These are phyloP conservation scores for Eupithecia subumbrata DNA, from an alignment of 2,888 invertebrate genomes.

Conservation along the genomic window DNA sequence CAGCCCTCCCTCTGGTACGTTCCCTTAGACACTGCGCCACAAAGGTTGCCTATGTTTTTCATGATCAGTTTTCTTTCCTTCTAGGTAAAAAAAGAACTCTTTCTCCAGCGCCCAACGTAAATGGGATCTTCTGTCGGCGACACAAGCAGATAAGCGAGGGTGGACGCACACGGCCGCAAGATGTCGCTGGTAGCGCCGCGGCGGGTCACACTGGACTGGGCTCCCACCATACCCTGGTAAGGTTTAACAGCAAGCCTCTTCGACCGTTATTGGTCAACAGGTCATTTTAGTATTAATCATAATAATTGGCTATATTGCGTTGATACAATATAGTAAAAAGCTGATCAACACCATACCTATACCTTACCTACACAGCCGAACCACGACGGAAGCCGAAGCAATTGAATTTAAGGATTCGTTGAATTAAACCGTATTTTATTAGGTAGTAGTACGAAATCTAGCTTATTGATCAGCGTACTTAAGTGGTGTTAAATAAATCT, in stretches of 20 bases:
- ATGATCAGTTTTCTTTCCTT: slow-evolving; percentile 20
- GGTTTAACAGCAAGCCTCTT: slow-evolving; percentile 32
- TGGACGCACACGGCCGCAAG: slow-evolving; percentile 52
- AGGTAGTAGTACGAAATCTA: no score
- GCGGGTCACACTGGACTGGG: slow-evolving; percentile 76
- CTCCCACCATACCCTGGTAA: slow-evolving; percentile 76
- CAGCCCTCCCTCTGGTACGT: no score
- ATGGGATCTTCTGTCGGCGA: slow-evolving; percentile 28
- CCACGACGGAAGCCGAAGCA: no score
- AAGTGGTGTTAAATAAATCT: no score
- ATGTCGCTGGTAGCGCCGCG: slow-evolving; percentile 79
- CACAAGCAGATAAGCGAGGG: slow-evolving; percentile 40
- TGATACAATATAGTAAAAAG: no score
- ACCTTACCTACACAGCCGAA: no score
- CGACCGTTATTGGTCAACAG: background rate
- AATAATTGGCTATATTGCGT: no score
- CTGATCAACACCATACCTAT: no score
- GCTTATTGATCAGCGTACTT: no score
- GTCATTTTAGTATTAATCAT: background rate
- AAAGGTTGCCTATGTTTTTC: background rate
- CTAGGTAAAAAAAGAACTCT: slow-evolving; percentile 33
- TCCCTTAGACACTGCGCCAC: background rate
- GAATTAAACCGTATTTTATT: no score
- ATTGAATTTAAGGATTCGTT: no score
- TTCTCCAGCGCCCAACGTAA: slow-evolving; percentile 17